A percentile compares a stretch with the other conserved stretches of the same genome.
phyloP scores from a whole-genome alignment of 2,888 invertebrate species.

The Lottia scabra region DNA sequence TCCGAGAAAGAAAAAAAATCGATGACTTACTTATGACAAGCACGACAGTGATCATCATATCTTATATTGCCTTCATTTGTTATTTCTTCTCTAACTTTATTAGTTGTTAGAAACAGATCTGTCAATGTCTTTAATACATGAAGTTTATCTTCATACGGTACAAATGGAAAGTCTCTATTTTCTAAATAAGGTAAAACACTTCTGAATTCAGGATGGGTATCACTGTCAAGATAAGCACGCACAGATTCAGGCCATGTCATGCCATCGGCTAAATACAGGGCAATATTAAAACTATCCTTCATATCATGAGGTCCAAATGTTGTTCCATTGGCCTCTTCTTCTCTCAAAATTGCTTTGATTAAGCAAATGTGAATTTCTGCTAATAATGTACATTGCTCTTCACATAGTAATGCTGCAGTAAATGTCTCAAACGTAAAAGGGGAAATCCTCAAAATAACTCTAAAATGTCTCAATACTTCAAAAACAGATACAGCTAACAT shows the following conservation, averaged over 20 bases:
- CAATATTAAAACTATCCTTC: constrained; percentile 96
- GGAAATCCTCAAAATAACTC: constrained; percentile 86
- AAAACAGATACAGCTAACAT: constrained; percentile 90
- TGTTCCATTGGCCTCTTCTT: constrained; percentile 73
- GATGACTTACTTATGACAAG: constrained; percentile 65
- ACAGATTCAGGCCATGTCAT: constrained; percentile 97
- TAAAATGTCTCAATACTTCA: constrained; percentile 93
- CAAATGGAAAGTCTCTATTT: constrained; percentile 62
- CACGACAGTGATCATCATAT: constrained; percentile 70
- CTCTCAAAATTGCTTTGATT: constrained; percentile 79
- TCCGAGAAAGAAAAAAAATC: too few relatives aligned
- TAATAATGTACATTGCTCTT: constrained; percentile 91
- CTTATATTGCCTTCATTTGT: constrained; percentile 84
- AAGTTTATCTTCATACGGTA: constrained; percentile 61
- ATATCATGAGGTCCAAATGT: constrained; percentile 96
- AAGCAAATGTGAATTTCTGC: constrained; percentile 95
- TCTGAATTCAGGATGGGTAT: constrained; percentile 70
- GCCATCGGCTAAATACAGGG: constrained; percentile 90
- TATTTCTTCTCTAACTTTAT: constrained; percentile 92
- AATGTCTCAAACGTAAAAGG: constrained; percentile 97
- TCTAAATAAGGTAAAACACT: constrained; percentile 56
- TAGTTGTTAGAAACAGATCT: constrained; percentile 93
- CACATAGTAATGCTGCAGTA: constrained; percentile 90
- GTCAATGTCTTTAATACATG: constrained; percentile 84
- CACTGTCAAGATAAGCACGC: constrained; percentile 91